phyloP scores from a whole-genome alignment of 2,888 invertebrate species.

The Odontomyia ornata region DNA sequence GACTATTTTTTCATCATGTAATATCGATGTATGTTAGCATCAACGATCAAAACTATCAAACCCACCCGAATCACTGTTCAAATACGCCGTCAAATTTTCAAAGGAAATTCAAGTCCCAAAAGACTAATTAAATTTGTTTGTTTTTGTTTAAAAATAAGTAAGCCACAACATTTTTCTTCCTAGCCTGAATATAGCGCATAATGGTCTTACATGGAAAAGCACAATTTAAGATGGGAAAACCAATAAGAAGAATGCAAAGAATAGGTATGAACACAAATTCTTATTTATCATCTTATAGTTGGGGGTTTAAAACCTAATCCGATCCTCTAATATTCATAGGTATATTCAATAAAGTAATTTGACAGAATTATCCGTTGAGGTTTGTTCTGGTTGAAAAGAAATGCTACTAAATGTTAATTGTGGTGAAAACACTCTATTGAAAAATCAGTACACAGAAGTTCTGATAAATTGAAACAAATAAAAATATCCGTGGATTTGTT shows the following conservation, averaged over 20 bases:
- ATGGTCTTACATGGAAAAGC: background rate
- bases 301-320: too few relatives aligned
- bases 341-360: too few relatives aligned
- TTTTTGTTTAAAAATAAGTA: conserved; percentile 53
- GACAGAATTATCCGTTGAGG: too few relatives aligned
- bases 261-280: too few relatives aligned
- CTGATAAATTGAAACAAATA: too few relatives aligned
- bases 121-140: conserved; percentile 49
- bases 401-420: too few relatives aligned
- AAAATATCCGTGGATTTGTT: conserved; percentile 11
- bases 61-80: conserved; percentile 17
- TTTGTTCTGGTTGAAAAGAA: too few relatives aligned
- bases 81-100: conserved; percentile 40
- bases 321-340: too few relatives aligned
- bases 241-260: background rate
- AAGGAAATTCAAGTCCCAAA: conserved; percentile 25
- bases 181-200: conserved; percentile 44
- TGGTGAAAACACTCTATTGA: too few relatives aligned
- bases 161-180: conserved; percentile 49
- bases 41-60: conserved; percentile 21
- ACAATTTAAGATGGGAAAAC: background rate
- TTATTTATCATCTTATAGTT: too few relatives aligned
- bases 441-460: too few relatives aligned
- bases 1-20: conserved; percentile 1
- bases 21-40: background rate